A percentile compares a stretch with the other conserved stretches of the same genome.
Conservation (phyloP, 2,113 vertebrate genomes). For the Chaetodon trifascialis region DNA sequence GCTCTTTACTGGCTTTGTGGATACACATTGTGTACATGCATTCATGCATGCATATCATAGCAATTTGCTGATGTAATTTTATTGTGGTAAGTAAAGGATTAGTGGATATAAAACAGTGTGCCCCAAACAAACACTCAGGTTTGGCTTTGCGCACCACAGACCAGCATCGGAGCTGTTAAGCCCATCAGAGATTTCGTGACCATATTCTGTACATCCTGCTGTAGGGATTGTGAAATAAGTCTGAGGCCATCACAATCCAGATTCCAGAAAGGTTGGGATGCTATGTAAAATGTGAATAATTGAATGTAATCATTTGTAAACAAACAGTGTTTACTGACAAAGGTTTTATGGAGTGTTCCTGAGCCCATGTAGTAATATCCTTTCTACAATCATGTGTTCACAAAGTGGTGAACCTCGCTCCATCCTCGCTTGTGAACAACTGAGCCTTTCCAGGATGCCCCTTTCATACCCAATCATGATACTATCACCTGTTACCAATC, state of each 20-base stretch:
- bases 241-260: background rate
- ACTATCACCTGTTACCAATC: too few relatives aligned
- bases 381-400: too few relatives aligned
- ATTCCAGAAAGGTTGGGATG: too few relatives aligned
- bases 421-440: too few relatives aligned
- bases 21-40: background rate
- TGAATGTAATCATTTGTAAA: too few relatives aligned
- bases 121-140: constrained; percentile 4
- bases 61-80: constrained; percentile 8
- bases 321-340: too few relatives aligned
- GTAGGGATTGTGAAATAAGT: background rate
- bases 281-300: too few relatives aligned
- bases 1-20: background rate
- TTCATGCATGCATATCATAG: background rate
- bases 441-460: too few relatives aligned
- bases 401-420: too few relatives aligned
- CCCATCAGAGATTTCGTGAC: background rate
- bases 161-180: background rate
- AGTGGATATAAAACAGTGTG: constrained; percentile 1
- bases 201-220: background rate
- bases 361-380: too few relatives aligned
- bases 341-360: too few relatives aligned
- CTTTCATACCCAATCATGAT: too few relatives aligned
- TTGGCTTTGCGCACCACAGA: background rate
- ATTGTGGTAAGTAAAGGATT: constrained; percentile 3